Percentiles rank a stretch among this genome's conserved stretches.
Evolutionary conservation across 2,113 vertebrate species (phyloP).

Genomic region (Tricholaema leucomelas): DNA sequence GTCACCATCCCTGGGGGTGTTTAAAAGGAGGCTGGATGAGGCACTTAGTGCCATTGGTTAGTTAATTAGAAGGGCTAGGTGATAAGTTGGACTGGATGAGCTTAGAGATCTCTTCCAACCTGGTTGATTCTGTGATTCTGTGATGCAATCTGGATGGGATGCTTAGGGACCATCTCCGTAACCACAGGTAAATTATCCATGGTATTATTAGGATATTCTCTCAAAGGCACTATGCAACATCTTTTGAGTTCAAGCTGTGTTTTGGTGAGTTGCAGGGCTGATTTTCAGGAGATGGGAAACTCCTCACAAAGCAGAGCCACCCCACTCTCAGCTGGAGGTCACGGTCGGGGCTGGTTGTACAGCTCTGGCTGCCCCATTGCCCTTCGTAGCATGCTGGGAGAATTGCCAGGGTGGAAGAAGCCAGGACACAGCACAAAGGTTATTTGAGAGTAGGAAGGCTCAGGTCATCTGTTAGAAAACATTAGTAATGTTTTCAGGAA

Average conservation of each 20-base stretch:
- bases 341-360: background rate
- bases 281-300: background rate
- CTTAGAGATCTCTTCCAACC: too few relatives aligned
- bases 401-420: background rate
- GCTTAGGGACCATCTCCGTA: background rate
- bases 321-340: background rate
- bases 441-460: background rate
- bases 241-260: too few relatives aligned
- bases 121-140: too few relatives aligned
- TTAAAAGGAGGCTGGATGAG: too few relatives aligned
- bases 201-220: background rate
- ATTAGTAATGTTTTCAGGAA: too few relatives aligned
- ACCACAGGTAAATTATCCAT: background rate
- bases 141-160: background rate
- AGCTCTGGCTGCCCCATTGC: background rate
- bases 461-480: background rate
- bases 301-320: background rate
- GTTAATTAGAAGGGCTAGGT: too few relatives aligned
- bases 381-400: background rate
- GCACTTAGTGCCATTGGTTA: too few relatives aligned
- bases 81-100: too few relatives aligned
- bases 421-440: background rate
- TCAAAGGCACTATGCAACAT: background rate
- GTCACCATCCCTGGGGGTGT: too few relatives aligned
- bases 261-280: background rate